A percentile compares a stretch with the other conserved stretches of the same genome.
Conservation (phyloP, 2,797 vertebrate species). For the Parauchenoglanis punctatus region DNA sequence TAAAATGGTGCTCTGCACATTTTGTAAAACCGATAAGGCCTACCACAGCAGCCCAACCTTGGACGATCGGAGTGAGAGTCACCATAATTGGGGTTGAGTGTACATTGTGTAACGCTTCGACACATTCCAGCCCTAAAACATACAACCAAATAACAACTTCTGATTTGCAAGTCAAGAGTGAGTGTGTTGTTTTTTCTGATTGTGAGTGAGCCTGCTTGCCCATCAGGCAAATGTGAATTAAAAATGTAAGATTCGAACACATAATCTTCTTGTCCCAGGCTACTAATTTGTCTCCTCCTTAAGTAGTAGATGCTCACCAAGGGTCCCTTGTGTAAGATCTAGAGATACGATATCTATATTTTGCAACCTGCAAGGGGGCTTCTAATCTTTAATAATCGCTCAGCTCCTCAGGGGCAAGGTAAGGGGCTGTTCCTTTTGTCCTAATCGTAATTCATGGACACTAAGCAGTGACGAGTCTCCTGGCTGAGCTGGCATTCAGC, state of each 20-base stretch:
- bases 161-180: neutral
- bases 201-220: neutral
- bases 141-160: neutral
- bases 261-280: neutral
- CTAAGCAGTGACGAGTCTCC: neutral
- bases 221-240: neutral
- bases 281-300: neutral
- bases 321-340: neutral
- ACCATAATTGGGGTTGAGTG: no score
- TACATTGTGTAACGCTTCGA: no score
- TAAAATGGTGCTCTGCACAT: no score
- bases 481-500: conserved; percentile 31
- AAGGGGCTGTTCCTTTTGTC: conserved; percentile 11
- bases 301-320: neutral
- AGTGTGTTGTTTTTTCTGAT: neutral
- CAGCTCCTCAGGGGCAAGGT: neutral
- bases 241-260: neutral
- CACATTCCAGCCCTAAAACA: neutral
- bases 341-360: neutral
- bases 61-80: no score
- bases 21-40: no score
- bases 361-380: neutral
- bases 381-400: neutral
- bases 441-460: conserved; percentile 42
- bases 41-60: no score